Conservation (phyloP, 2,113 vertebrate species). For the Myotis yumanensis region DNA sequence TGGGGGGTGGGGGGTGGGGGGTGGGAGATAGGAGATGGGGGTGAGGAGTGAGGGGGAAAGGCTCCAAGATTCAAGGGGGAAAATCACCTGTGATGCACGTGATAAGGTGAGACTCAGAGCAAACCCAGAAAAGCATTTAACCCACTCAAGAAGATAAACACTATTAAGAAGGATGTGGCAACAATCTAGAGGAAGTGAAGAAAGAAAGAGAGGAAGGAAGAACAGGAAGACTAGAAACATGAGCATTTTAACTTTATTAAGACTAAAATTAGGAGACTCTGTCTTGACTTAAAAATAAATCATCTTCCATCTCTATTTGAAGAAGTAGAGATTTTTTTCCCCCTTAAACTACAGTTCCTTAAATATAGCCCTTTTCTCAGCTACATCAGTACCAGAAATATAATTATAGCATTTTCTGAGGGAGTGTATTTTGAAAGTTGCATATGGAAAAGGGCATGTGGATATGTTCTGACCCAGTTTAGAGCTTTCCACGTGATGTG, state of each 20-base stretch:
- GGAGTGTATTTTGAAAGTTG: slow-evolving; percentile 23
- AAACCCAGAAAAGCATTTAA: background rate
- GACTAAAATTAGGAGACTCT: background rate
- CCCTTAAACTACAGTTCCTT: background rate
- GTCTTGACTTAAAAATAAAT: background rate
- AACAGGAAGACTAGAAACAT: background rate
- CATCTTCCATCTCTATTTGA: background rate
- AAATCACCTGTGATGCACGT: background rate
- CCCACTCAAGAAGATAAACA: background rate
- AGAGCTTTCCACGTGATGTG: background rate
- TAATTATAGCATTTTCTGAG: slow-evolving; percentile 25
- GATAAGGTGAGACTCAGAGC: background rate
- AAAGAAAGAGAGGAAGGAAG: background rate
- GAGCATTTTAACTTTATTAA: slow-evolving; percentile 8
- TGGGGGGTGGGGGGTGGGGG: no score
- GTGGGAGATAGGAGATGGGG: no score
- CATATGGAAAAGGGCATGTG: background rate
- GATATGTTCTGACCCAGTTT: background rate
- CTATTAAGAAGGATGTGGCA: background rate
- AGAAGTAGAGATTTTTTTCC: background rate
- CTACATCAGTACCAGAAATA: slow-evolving; percentile 41
- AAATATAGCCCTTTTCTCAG: slow-evolving; percentile 27
- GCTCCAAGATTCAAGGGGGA: background rate
- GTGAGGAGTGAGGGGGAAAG: background rate
- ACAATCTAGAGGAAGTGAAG: background rate